These are phyloP conservation scores for Tipula confusa DNA, from an alignment of 2,888 invertebrate genomes.

Conservation along the genomic window DNA sequence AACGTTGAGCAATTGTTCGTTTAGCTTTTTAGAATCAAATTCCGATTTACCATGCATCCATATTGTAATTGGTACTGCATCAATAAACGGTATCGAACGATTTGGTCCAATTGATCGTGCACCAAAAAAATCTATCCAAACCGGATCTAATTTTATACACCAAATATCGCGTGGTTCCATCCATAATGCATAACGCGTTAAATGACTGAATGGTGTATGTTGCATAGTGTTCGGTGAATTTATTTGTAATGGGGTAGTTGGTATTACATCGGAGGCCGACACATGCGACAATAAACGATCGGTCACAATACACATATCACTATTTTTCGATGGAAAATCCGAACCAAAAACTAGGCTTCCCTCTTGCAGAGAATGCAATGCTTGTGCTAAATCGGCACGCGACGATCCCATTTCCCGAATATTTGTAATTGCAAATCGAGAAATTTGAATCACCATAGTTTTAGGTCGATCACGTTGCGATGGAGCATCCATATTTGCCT, in stretches of 20 bases:
- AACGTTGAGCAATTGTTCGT: background rate
- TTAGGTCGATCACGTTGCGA: slow-evolving; percentile 84
- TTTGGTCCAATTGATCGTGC: slow-evolving; percentile 69
- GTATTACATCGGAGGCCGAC: slow-evolving; percentile 41
- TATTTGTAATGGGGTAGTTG: slow-evolving; percentile 30
- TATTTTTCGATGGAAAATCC: slow-evolving; percentile 68
- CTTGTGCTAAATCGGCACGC: slow-evolving; percentile 72
- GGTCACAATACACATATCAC: slow-evolving; percentile 72
- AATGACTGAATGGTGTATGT: slow-evolving; percentile 38
- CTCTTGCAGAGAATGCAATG: slow-evolving; percentile 71
- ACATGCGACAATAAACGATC: slow-evolving; percentile 78
- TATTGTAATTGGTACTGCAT: slow-evolving; percentile 80
- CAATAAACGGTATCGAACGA: slow-evolving; percentile 73
- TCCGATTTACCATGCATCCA: slow-evolving; percentile 61
- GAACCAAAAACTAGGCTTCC: slow-evolving; percentile 69
- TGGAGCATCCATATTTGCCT: slow-evolving; percentile 69
- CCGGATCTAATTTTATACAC: slow-evolving; percentile 81
- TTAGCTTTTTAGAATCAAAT: background rate
- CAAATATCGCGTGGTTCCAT: slow-evolving; percentile 83
- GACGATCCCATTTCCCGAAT: slow-evolving; percentile 58
- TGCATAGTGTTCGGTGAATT: slow-evolving; percentile 29
- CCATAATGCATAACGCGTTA: slow-evolving; percentile 61
- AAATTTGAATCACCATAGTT: slow-evolving; percentile 63
- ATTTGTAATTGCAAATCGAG: slow-evolving; percentile 61
- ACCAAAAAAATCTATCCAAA: slow-evolving; percentile 90